These are phyloP conservation scores for Metallyticus violacea DNA, from an alignment of 2,888 invertebrate genomes.

Conservation along the genomic window DNA sequence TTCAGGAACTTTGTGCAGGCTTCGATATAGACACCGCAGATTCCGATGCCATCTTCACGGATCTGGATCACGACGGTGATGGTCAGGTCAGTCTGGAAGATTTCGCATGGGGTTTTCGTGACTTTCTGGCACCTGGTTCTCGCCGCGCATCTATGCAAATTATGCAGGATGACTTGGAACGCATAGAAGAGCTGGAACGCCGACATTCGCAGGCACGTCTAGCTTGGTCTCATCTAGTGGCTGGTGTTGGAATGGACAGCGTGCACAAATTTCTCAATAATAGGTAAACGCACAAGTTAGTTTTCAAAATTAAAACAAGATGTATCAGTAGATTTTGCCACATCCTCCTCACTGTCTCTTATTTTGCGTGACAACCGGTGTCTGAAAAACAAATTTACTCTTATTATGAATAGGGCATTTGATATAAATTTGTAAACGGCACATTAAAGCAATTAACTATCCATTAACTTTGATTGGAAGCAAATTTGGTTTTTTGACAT, in stretches of 20 bases:
- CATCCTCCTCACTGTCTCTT: too few species aligned
- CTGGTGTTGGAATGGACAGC: slow-evolving; percentile 41
- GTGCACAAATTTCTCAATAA: slow-evolving; percentile 40
- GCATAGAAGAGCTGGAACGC: slow-evolving; percentile 35
- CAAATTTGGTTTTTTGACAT: too few species aligned
- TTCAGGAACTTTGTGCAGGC: slow-evolving; percentile 49
- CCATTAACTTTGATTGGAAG: too few species aligned
- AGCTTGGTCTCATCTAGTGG: slow-evolving; percentile 43
- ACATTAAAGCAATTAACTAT: too few species aligned
- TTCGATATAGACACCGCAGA: slow-evolving; percentile 46
- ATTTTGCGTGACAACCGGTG: too few species aligned
- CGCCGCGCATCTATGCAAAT: slow-evolving; percentile 37
- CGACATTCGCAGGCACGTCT: slow-evolving; percentile 39
- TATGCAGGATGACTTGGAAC: slow-evolving; percentile 9
- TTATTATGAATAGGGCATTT: too few species aligned
- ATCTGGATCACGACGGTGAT: slow-evolving; percentile 53
- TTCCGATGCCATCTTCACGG: slow-evolving; percentile 49
- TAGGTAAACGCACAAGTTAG: slow-evolving; percentile 31
- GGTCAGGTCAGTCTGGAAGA: slow-evolving; percentile 52
- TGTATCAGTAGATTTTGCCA: not conserved
- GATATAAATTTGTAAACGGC: too few species aligned
- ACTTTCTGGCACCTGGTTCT: slow-evolving; percentile 42
- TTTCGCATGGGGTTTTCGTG: slow-evolving; percentile 51
- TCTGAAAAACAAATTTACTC: too few species aligned
- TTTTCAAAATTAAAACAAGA: not conserved